These are phyloP conservation scores for Cheilosia vulpina DNA, from an alignment of 2,888 invertebrate species.

Conservation along the genomic window DNA sequence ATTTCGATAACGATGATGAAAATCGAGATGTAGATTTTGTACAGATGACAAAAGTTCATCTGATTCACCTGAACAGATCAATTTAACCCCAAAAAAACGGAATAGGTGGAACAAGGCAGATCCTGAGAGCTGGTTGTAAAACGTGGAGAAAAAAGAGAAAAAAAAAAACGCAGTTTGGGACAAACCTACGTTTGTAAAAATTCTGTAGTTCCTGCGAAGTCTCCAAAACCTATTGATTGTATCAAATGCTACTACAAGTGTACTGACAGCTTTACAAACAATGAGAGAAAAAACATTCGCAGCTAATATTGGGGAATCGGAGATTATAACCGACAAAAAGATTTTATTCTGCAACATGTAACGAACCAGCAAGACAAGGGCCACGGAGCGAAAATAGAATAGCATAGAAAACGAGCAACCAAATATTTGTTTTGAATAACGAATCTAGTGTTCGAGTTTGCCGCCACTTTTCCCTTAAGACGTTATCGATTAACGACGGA, in stretches of 20 bases:
- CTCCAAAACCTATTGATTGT: neutral
- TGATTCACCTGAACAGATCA: neutral
- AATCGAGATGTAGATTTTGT: slow-evolving; percentile 8
- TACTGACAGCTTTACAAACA: neutral
- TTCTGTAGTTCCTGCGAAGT: neutral
- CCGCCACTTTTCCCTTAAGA: too few relatives aligned
- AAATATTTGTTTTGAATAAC: neutral
- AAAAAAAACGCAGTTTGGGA: neutral
- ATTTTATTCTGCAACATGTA: neutral
- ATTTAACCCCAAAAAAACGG: neutral
- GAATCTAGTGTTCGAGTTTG: neutral
- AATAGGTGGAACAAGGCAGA: neutral
- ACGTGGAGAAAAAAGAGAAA: too few relatives aligned
- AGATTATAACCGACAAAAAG: neutral
- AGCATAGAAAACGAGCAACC: neutral
- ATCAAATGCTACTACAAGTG: neutral
- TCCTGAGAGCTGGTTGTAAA: neutral
- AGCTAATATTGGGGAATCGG: neutral
- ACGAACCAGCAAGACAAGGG: neutral
- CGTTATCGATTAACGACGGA: too few relatives aligned
- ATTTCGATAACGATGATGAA: slow-evolving; percentile 9
- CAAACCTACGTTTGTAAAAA: neutral
- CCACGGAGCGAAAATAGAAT: neutral
- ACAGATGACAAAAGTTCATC: neutral
- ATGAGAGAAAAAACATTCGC: neutral